Evolutionary conservation across 2,113 vertebrate species (phyloP), one percentile per base, ranked within the genome.

Genomic region (Anguilla rostrata): DNA sequence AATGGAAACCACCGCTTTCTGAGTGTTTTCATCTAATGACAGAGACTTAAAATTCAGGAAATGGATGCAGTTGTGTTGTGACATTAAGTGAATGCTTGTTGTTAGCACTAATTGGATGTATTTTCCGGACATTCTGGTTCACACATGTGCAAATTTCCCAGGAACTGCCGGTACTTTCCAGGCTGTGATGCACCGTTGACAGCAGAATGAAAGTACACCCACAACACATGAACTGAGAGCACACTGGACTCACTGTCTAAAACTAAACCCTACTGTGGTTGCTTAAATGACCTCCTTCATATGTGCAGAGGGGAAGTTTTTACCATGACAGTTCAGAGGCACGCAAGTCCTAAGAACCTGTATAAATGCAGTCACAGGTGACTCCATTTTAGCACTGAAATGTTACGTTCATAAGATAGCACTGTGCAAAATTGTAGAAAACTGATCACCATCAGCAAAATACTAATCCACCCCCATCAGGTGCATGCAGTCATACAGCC

Each of bases 81-180:
- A 29, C 9, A 75, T n/a, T 75, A 2, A 11, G 71, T 9, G 71
- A 34, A 34, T 12, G 9, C 9, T 26, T 26, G n/a, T 75, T 34
- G n/a, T 2, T 1, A 75, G 71, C 71, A 6, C 1, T 34, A 9
- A 26, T 34, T 75, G 5, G n/a, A n/a, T 29, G 11, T 12, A 34
- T 75, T 34, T 7, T 34, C 26, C 34, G n/a, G 71, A 16, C 39
- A 41, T 80, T 8, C 5, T 82, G 81, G 8, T 29, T 82, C 43
- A 53, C 12, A 49, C 7, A 34, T 26, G 11, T n/a, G 22, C 43
- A 82, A 53, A 56, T 53, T 53, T 16, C 81, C 43, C 20, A 57
- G 39, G 20, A 40, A 85, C 53, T 15, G 39, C 20, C 20, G 43
- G 75, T 79, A 57, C 84, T 78, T 85, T 85, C 78, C 71, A 41